Base-by-base conservation (phyloP, 2,113 vertebrate species). In the Indicator indicator region DNA sequence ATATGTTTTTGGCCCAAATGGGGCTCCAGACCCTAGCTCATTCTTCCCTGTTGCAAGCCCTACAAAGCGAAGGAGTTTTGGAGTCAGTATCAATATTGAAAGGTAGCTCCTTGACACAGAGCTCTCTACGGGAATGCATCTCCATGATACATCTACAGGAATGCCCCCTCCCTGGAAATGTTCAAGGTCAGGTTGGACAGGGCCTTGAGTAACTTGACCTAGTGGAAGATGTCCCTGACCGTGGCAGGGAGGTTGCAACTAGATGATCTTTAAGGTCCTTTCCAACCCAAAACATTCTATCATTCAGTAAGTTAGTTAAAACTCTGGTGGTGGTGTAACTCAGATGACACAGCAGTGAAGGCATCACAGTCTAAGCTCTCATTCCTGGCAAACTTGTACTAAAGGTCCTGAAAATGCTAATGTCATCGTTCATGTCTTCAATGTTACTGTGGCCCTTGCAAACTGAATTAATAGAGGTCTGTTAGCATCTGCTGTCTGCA, bases 301-400 rank as follows among this genome's bases (percentile, higher is more conserved):
- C 20, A 50, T 50, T 50, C 48, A 21, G 20, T 50, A 23, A 68
- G 17, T 62, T 55, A 58, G 27, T 64, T 77, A 83, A 73, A 84
- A 13, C 52, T 1, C 52, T 8, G 27, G 60, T 32, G 48, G 38
- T 84, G 93, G 62, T 9, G 32, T 60, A 52, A 54, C 54, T 64
- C 70, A 16, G 91, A 74, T 95, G 81, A 84, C 81, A 56, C 62
- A 90, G 93, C 90, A 83, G 36, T 1, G 15, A 83, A 78, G 65
- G 65, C 90, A 86, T 56, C 76, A 11, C 76, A 27, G 32, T 3
- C 9, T 11, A 4, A 4, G 60, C 28, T 83, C 7, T 12, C 12
- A 70, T 86, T 94, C 81, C 89, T 95, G 74, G 74, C 91, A 93
- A 76, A 60, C 59, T 54, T 48, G 48, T 28, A 26, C 62, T 54